Conservation (phyloP, 2,888 invertebrate species). For the Nymphalis urticae region DNA sequence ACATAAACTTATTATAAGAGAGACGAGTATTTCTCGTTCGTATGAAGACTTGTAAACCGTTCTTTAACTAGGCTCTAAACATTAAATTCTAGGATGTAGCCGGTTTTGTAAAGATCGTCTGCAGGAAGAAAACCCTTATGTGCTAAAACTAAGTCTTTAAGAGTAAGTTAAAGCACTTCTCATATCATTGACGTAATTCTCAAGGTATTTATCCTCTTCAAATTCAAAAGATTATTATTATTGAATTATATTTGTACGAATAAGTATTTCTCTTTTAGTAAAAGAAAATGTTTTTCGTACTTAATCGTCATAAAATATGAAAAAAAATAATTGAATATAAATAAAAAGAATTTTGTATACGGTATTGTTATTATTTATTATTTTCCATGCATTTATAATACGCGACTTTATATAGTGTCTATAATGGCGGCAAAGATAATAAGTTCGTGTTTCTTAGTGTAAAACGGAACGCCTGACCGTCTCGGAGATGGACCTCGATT, state of each 20-base stretch:
- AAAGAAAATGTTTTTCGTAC: too few relatives aligned
- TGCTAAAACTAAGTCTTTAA: background rate
- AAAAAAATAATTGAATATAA: too few relatives aligned
- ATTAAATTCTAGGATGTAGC: slow-evolving; percentile 13
- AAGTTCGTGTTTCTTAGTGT: slow-evolving; percentile 41
- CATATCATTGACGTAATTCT: too few relatives aligned
- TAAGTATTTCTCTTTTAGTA: too few relatives aligned
- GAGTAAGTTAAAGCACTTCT: background rate
- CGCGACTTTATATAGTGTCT: background rate
- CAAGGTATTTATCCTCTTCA: too few relatives aligned
- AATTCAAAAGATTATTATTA: too few relatives aligned
- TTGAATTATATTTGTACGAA: too few relatives aligned
- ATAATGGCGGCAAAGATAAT: background rate
- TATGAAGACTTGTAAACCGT: slow-evolving; percentile 45
- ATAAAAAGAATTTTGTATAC: too few relatives aligned
- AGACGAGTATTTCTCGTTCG: slow-evolving; percentile 57
- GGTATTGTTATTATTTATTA: too few relatives aligned
- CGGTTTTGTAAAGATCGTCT: background rate
- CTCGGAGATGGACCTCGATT: slow-evolving; percentile 53
- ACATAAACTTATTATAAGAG: slow-evolving; percentile 45
- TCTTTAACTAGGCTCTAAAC: slow-evolving; percentile 16
- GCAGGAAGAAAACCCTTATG: background rate
- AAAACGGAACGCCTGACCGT: slow-evolving; percentile 56
- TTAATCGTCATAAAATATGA: too few relatives aligned
- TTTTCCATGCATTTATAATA: too few relatives aligned